phyloP scores from a whole-genome alignment of 2,888 invertebrate species.

The Antheraea yamamai region DNA sequence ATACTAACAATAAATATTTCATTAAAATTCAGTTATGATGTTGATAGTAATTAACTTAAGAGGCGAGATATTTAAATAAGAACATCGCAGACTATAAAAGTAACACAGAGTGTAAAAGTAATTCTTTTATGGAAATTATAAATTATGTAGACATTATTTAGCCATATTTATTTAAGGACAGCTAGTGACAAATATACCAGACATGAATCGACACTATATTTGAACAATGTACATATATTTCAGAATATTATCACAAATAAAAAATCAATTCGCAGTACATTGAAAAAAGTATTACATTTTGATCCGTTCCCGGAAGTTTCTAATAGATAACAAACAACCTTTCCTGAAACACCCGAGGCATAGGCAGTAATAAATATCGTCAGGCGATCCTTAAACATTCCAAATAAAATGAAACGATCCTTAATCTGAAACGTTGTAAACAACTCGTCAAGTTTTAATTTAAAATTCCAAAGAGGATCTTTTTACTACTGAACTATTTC shows the following conservation, averaged over 20 bases:
- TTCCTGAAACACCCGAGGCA: constrained; percentile 7
- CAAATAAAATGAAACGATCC: constrained; percentile 9
- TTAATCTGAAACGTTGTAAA: background rate
- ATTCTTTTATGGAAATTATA: background rate
- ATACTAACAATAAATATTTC: background rate
- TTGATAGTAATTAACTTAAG: background rate
- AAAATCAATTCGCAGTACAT: background rate
- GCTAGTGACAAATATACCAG: too few species aligned
- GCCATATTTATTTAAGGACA: too few species aligned
- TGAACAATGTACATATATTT: too few species aligned
- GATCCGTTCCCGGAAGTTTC: background rate
- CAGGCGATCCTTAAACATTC: constrained; percentile 15
- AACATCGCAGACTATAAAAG: background rate
- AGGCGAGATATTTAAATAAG: background rate
- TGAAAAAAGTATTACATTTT: background rate
- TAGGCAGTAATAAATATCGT: background rate
- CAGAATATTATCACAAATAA: background rate
- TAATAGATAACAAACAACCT: background rate
- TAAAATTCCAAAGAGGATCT: constrained; percentile 24
- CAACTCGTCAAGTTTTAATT: constrained; percentile 18
- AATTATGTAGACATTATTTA: background rate
- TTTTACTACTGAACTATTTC: background rate
- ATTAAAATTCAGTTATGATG: background rate
- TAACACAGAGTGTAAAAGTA: background rate
- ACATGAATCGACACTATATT: too few species aligned